Base-by-base conservation (phyloP, 2,797 vertebrate genomes). In the Notolabrus celidotus region DNA sequence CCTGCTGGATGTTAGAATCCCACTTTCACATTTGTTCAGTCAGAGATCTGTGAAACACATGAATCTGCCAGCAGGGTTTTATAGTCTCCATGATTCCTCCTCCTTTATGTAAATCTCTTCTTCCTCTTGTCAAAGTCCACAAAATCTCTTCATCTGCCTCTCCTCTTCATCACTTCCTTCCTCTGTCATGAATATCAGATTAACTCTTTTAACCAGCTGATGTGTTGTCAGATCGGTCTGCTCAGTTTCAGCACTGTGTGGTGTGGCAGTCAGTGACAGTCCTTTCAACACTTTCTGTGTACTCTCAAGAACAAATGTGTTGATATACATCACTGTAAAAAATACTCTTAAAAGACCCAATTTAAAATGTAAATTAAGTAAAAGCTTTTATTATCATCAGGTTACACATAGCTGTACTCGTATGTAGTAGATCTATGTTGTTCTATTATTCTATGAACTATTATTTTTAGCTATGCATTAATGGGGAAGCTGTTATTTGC, bases 51-150 rank as follows among this genome's bases (percentile, higher is more conserved):
- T 51, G 27, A 31, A 29, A 16, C 49, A 25, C 22, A 9, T 15
- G 19, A 38, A 15, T n/a, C 20, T 6, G 7, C 29, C 41, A 7
- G 31, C 64, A 31, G 53, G 12, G 17, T 39, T 49, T 29, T 17
- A 39, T 29, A 29, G 9, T 27, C 27, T 27, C 3, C 17, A 20
- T 14, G 23, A 11, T 52, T 52, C 19, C n/a, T 67, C 45, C 41
- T 33, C 17, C 20, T 46, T 29, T 4, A 46, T 60, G 31, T 15
- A 61, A 23, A 61, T 38, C 57, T 54, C n/a, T 8, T 45, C 46
- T 38, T 69, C 55, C 47, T 45, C 19, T 19, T 8, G 12, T 31
- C 25, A 42, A 50, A 58, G 36, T 23, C 45, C 19, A 23, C 10
- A 51, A 23, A 19, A 8, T 51, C 55, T 43, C 19, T 7, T 58